These are phyloP conservation scores for Bergia puertoricense DNA, from an alignment of 92 coral and sea anemone genomes.

Conservation along the genomic window DNA sequence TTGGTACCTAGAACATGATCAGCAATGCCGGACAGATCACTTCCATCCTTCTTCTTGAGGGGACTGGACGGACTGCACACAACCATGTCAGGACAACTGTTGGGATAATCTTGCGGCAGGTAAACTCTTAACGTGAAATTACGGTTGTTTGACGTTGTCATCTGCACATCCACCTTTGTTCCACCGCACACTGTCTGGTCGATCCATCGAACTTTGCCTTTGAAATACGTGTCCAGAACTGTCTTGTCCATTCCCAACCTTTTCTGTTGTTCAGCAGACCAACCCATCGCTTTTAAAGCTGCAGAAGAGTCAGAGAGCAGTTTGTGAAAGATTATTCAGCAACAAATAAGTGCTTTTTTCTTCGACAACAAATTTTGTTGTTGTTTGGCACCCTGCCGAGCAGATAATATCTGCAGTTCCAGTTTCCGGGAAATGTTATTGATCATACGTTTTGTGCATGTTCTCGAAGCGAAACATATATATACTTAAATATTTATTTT, in stretches of 20 bases:
- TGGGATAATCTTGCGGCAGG: slow-evolving; percentile 22
- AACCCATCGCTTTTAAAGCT: slow-evolving; percentile 53
- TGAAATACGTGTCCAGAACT: slow-evolving; percentile 49
- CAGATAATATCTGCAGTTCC: too few species aligned
- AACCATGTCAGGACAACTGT: slow-evolving; percentile 39
- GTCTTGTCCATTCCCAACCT: slow-evolving; percentile 63
- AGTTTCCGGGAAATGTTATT: too few species aligned
- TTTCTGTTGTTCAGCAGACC: slow-evolving; percentile 53
- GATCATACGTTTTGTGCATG: too few species aligned
- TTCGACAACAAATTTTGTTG: too few species aligned
- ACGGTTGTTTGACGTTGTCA: slow-evolving; percentile 9
- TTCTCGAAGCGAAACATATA: too few species aligned
- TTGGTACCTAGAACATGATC: background rate
- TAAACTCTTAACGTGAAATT: slow-evolving; percentile 41
- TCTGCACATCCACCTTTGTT: slow-evolving; percentile 22
- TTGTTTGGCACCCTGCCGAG: too few species aligned
- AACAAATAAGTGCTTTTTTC: too few species aligned
- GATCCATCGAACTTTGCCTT: slow-evolving; percentile 60
- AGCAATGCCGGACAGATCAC: background rate
- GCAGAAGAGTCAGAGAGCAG: too few species aligned
- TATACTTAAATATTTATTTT: too few species aligned
- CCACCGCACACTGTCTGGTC: slow-evolving; percentile 36
- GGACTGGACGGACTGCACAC: slow-evolving; percentile 15
- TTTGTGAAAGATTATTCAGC: too few species aligned
- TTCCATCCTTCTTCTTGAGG: background rate